A percentile compares a stretch with the other conserved stretches of the same genome.
These are phyloP conservation scores for Pachypanchax playfairii DNA, from an alignment of 2,113 vertebrate genomes.

Conservation along the genomic window DNA sequence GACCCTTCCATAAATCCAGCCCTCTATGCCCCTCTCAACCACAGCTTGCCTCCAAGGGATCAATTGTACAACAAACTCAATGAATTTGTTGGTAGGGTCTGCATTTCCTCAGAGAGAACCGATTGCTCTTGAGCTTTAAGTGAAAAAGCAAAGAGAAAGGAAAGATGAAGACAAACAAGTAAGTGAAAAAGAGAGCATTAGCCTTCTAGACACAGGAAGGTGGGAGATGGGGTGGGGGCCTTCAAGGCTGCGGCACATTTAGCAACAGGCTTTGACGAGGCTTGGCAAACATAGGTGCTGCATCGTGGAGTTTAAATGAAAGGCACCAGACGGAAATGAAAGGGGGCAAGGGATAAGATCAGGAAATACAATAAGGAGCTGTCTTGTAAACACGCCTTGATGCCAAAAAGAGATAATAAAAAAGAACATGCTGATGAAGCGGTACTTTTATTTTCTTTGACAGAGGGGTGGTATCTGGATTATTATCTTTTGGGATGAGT, in stretches of 20 bases:
- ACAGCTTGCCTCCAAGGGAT: conserved; percentile 63
- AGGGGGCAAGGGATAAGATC: conserved; percentile 76
- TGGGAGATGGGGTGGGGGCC: conserved; percentile 18
- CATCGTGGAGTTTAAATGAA: conserved; percentile 69
- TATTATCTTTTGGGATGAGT: conserved; percentile 50
- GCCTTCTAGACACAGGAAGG: not conserved
- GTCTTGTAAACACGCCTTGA: conserved; percentile 76
- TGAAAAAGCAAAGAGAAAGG: conserved; percentile 30
- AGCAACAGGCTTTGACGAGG: conserved; percentile 48
- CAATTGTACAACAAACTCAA: conserved; percentile 75
- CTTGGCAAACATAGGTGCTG: conserved; percentile 58
- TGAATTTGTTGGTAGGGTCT: conserved; percentile 68
- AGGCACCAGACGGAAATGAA: conserved; percentile 77
- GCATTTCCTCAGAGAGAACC: conserved; percentile 72
- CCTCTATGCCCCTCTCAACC: conserved; percentile 33
- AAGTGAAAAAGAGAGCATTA: conserved; percentile 14
- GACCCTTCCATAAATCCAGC: conserved; percentile 34
- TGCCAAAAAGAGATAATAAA: conserved; percentile 75
- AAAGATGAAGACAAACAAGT: conserved; percentile 10
- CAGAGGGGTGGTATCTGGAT: conserved; percentile 56
- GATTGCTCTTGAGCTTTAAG: conserved; percentile 61
- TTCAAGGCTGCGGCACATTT: conserved; percentile 59
- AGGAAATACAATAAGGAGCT: conserved; percentile 74
- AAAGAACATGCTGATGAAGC: conserved; percentile 70
- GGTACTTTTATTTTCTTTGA: conserved; percentile 64